These are phyloP conservation scores for Axis porcinus DNA, from an alignment of 2,113 vertebrate species.

Conservation along the genomic window DNA sequence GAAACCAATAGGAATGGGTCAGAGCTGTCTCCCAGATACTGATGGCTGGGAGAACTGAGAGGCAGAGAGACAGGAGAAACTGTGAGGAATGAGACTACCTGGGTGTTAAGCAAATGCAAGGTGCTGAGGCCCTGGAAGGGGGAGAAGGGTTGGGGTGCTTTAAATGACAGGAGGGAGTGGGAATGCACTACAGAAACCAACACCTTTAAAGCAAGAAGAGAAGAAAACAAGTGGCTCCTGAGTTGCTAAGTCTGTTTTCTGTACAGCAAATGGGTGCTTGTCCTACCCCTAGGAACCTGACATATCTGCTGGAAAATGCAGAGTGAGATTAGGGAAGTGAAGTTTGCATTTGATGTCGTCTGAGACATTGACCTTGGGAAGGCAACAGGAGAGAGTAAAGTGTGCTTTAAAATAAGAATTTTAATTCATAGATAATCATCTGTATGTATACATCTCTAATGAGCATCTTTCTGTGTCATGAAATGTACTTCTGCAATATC, in stretches of 20 bases:
- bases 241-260: background rate
- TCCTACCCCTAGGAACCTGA: background rate
- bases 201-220: background rate
- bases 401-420: conserved; percentile 4
- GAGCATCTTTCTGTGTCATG: background rate
- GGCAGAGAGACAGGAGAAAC: background rate
- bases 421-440: conserved; percentile 3
- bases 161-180: background rate
- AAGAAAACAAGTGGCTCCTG: background rate
- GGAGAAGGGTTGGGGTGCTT: background rate
- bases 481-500: background rate
- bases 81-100: background rate
- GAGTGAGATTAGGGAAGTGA: conserved; percentile 39
- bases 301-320: conserved; percentile 27
- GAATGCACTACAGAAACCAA: background rate
- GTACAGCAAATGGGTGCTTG: background rate
- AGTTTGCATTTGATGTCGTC: background rate
- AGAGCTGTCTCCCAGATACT: background rate
- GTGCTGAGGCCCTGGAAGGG: background rate
- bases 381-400: background rate
- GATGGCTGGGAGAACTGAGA: background rate
- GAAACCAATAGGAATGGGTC: background rate
- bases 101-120: background rate
- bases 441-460: background rate
- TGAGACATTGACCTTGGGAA: background rate